Base-by-base conservation (phyloP, 2,888 invertebrate species). In the Smittia aterrima region DNA sequence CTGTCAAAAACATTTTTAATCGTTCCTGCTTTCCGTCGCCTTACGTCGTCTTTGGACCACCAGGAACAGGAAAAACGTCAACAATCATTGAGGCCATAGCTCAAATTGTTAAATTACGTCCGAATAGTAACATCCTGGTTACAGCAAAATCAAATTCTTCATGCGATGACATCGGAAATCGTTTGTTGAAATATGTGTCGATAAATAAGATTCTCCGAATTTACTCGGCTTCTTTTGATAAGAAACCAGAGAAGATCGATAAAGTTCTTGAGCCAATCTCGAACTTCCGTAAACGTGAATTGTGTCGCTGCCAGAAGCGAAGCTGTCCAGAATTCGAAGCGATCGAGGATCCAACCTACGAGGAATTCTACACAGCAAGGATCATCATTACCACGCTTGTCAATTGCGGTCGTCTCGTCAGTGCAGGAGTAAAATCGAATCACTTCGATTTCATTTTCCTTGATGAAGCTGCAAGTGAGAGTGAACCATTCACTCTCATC, bases 31-130 rank as follows among this genome's bases (percentile, higher is more conserved):
- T 86, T 3, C 85, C 86, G 0, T 86, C 86, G 0, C 95, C 96
- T 0, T 95, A 93, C 79, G 87, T 95, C 40, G 85, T 96, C 58
- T 94, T 90, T 82, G 95, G 95, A 1, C 95, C 95, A 47, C 95
- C 70, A 16, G 67, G 67, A 25, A 67, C 67, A 4, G 67, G 67
- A 2, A 67, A 67, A 81, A 91, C 92, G 0, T 85, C 89, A 1
- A 91, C 91, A 0, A 78, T 92, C 6, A 89, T 90, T 1, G 92
- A 92, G 81, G 83, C 88, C 4, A 86, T 91, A 64, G 82, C 87
- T 73, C 92, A 92, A 81, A 84, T 90, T 77, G 77, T 78, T 76
- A 75, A 78, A 41, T 74, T 74, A 1, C 79, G 81, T 16, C 81
- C 83, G 0, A 78, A 81, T 0, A 81, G 82, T 2, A 81, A 81